phyloP scores from a whole-genome alignment of 2,113 vertebrate species.

The Chloroceryle aenea region DNA sequence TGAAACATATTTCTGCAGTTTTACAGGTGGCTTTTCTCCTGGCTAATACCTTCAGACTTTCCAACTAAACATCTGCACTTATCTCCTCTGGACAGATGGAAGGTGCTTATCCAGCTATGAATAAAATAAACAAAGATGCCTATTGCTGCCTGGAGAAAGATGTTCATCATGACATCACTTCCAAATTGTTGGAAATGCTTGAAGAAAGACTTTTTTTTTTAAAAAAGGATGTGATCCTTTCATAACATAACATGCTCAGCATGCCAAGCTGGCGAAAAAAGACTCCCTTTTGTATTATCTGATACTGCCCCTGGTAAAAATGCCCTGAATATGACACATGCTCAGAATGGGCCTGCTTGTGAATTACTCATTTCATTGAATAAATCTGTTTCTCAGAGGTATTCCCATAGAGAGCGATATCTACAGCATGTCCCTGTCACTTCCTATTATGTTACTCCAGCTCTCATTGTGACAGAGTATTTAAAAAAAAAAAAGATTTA shows the following conservation, averaged over 20 bases:
- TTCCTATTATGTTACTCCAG: background rate
- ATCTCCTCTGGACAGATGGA: background rate
- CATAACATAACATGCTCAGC: fast-evolving
- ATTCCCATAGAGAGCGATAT: fast-evolving
- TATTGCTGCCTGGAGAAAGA: background rate
- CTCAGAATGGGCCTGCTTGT: fast-evolving
- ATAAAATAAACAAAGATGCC: background rate
- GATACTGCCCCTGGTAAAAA: fast-evolving
- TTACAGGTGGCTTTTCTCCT: background rate
- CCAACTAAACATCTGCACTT: background rate
- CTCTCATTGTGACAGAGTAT: background rate
- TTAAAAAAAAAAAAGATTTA: background rate
- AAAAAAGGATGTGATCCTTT: background rate
- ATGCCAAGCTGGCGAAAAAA: background rate
- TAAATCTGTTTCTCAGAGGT: fast-evolving
- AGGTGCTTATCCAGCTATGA: background rate
- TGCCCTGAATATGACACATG: fast-evolving
- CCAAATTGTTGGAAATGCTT: background rate
- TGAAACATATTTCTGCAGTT: background rate
- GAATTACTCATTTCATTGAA: background rate
- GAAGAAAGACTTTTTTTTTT: background rate
- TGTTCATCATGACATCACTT: background rate
- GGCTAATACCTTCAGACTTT: background rate
- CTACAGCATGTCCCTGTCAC: background rate
- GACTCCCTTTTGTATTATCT: fast-evolving